A percentile compares a stretch with the other conserved stretches of the same genome.
phyloP scores from a whole-genome alignment of 1,140 invertebrate species.

The Matsumurasca onukii region DNA sequence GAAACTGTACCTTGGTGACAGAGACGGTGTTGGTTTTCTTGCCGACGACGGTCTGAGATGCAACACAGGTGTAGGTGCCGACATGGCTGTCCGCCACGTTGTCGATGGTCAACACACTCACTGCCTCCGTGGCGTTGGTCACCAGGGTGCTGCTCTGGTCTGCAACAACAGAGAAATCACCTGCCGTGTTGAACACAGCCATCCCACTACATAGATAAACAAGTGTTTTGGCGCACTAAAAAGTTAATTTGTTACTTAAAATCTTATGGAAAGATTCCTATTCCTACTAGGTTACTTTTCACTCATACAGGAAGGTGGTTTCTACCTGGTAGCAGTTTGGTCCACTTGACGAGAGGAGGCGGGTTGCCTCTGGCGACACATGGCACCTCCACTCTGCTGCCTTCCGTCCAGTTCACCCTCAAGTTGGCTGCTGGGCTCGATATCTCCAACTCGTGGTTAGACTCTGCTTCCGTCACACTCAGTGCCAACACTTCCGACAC shows the following conservation, averaged over 20 bases:
- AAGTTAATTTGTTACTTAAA: too few species aligned
- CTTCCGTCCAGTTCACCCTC: not conserved
- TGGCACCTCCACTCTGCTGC: slow-evolving; percentile 27
- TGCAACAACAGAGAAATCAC: too few species aligned
- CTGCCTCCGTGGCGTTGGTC: slow-evolving; percentile 25
- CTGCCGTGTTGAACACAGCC: too few species aligned
- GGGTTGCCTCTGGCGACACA: slow-evolving; percentile 37
- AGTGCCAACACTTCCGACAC: slow-evolving; percentile 16
- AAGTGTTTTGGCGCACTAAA: too few species aligned
- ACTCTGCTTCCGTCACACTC: not conserved
- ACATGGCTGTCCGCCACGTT: slow-evolving; percentile 30
- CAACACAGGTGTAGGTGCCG: slow-evolving; percentile 37
- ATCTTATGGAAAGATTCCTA: too few species aligned
- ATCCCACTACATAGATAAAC: too few species aligned
- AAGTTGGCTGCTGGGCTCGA: not conserved
- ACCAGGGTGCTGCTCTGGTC: slow-evolving; percentile 23
- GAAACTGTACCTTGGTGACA: slow-evolving; percentile 14
- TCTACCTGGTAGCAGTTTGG: slow-evolving; percentile 32
- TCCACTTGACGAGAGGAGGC: slow-evolving; percentile 35
- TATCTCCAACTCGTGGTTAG: not conserved
- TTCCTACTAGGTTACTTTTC: too few species aligned
- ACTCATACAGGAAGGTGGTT: too few species aligned
- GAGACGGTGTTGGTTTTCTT: not conserved
- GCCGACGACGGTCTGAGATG: slow-evolving; percentile 25
- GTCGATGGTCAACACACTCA: slow-evolving; percentile 34